Percentiles rank a stretch among this genome's conserved stretches.
phyloP scores from a whole-genome alignment of 2,888 invertebrate species.

The Cheilosia urbana region DNA sequence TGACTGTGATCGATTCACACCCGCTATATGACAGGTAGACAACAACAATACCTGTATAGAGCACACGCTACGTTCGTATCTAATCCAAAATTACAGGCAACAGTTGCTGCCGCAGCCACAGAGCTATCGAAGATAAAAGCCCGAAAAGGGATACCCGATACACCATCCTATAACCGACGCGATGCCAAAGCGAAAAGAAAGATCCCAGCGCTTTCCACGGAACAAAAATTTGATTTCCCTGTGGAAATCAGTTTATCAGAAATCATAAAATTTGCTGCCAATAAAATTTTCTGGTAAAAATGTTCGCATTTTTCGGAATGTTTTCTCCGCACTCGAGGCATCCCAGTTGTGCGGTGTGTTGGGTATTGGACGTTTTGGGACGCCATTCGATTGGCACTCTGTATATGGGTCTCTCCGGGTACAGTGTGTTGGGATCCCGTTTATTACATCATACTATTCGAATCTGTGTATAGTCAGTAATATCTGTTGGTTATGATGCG shows the following conservation, averaged over 20 bases:
- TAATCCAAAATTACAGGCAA: conserved; percentile 57
- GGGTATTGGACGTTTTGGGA: conserved; percentile 32
- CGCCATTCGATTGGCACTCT: conserved; percentile 35
- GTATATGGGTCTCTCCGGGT: conserved; percentile 38
- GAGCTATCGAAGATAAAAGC: conserved; percentile 57
- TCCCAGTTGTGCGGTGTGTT: not conserved
- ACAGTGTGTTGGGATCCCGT: conserved; percentile 48
- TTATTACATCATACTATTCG: conserved; percentile 67
- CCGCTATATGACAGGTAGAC: conserved; percentile 39
- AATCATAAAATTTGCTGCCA: conserved; percentile 82
- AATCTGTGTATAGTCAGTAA: conserved; percentile 62
- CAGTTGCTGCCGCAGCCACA: conserved; percentile 51
- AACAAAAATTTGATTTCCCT: conserved; percentile 79
- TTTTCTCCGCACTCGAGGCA: conserved; percentile 62
- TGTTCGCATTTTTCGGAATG: conserved; percentile 76
- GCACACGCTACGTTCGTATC: not conserved
- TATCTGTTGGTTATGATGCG: conserved; percentile 67
- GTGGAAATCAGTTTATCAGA: conserved; percentile 83
- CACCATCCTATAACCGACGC: not conserved
- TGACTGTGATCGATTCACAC: conserved; percentile 71
- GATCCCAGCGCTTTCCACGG: conserved; percentile 58
- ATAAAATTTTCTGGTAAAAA: conserved; percentile 78
- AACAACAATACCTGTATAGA: not conserved
- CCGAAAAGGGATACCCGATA: conserved; percentile 18
- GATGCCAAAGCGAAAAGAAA: conserved; percentile 14